These are phyloP conservation scores for Festucalex cinctus DNA, from an alignment of 2,113 vertebrate species.

Conservation along the genomic window DNA sequence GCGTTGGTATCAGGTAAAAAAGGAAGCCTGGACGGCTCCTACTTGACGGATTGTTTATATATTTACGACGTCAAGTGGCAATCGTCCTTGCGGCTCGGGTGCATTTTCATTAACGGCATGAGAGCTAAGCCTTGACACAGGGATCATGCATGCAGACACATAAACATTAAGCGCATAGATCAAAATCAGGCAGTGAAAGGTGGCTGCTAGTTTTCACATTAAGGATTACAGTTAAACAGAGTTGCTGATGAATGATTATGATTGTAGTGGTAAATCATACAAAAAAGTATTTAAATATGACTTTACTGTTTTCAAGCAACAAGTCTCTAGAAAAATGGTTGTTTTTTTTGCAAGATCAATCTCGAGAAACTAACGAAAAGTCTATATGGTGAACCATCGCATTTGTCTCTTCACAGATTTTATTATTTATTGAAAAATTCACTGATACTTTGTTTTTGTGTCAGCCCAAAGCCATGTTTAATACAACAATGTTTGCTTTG, in stretches of 20 bases:
- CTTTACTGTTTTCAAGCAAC: not conserved
- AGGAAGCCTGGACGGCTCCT: constrained; percentile 42
- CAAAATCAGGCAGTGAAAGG: constrained; percentile 19
- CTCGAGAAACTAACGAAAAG: too few relatives aligned
- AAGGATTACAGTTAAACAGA: not conserved
- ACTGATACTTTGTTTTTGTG: too few relatives aligned
- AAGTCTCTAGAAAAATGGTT: not conserved
- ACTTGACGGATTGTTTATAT: constrained; percentile 53
- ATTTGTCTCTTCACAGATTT: too few relatives aligned
- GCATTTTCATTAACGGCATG: constrained; percentile 50
- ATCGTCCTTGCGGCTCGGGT: constrained; percentile 49
- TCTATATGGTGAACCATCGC: too few relatives aligned
- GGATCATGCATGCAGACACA: constrained; percentile 1
- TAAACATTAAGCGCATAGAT: constrained; percentile 29
- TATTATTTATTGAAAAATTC: too few relatives aligned
- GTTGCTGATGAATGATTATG: not conserved
- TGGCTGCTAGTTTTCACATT: not conserved
- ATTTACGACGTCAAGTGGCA: constrained; percentile 48
- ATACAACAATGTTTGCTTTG: too few relatives aligned
- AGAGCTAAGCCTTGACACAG: not conserved
- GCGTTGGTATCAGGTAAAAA: constrained; percentile 33
- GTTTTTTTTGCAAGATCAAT: too few relatives aligned
- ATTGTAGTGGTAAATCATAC: not conserved
- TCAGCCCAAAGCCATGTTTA: too few relatives aligned
- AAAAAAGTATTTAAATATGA: not conserved